Evolutionary conservation across 2,888 invertebrate genomes (phyloP).

Genomic region (Melitaea athalia): DNA sequence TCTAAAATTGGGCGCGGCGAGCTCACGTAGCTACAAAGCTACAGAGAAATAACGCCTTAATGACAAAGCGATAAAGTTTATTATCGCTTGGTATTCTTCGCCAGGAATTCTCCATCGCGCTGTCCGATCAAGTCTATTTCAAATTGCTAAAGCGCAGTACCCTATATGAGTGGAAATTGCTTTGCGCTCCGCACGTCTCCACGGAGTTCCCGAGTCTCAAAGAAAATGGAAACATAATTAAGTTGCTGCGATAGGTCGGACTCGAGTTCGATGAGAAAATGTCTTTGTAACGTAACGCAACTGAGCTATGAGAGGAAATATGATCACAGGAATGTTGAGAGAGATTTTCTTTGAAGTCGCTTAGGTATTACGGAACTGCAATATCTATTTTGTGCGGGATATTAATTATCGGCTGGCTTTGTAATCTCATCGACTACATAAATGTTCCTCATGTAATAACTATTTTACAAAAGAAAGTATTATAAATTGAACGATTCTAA

Average conservation of each 20-base stretch:
- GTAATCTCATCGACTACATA: background rate
- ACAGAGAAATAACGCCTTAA: constrained; percentile 4
- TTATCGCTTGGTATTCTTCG: constrained; percentile 5
- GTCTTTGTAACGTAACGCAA: constrained; percentile 20
- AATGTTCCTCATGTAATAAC: background rate
- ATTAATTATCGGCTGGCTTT: background rate
- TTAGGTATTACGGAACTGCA: background rate
- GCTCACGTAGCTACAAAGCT: constrained; percentile 1
- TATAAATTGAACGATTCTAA: constrained; percentile 2
- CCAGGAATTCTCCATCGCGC: constrained; percentile 29
- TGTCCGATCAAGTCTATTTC: constrained; percentile 39
- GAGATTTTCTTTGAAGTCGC: background rate
- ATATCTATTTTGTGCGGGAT: background rate
- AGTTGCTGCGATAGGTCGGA: constrained; percentile 37
- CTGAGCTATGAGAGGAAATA: constrained; percentile 13
- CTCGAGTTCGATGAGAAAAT: constrained; percentile 26
- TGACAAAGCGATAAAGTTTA: background rate
- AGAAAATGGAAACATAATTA: constrained; percentile 44
- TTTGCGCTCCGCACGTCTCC: constrained; percentile 40
- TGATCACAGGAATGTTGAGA: constrained; percentile 11
- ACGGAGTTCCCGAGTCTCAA: constrained; percentile 37
- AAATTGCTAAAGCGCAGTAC: constrained; percentile 37
- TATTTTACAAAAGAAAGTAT: background rate
- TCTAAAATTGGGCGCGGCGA: constrained; percentile 33
- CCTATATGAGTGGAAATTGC: constrained; percentile 42